Evolutionary conservation across 2,888 invertebrate species (phyloP).

Genomic region (Apamea epomidion): DNA sequence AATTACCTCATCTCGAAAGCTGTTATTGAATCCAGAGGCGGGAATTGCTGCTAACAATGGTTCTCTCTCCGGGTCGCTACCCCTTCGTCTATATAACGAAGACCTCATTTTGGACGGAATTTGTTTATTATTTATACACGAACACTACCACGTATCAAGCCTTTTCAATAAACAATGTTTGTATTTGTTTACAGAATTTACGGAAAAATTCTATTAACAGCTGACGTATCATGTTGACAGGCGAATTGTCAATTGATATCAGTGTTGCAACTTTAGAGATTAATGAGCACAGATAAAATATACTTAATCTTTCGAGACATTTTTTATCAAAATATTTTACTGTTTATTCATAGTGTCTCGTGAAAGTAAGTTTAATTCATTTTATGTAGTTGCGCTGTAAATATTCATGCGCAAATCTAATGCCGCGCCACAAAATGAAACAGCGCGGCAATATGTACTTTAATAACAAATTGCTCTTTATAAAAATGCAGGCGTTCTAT

Average conservation of each 20-base stretch:
- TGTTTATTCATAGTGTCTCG: neutral
- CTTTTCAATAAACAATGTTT: slow-evolving; percentile 20
- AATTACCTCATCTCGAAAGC: slow-evolving; percentile 78
- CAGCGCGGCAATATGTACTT: neutral
- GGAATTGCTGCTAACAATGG: slow-evolving; percentile 80
- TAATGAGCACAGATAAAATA: slow-evolving; percentile 31
- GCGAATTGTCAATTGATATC: slow-evolving; percentile 25
- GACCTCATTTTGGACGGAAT: slow-evolving; percentile 80
- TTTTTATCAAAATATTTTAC: neutral
- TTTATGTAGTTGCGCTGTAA: accelerated
- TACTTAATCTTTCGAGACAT: neutral
- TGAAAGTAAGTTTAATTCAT: neutral
- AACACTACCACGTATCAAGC: slow-evolving; percentile 51
- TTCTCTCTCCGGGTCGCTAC: slow-evolving; percentile 78
- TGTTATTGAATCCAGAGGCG: slow-evolving; percentile 67
- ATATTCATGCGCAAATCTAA: neutral
- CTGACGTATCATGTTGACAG: slow-evolving; percentile 54
- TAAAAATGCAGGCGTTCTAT: slow-evolving; percentile 43
- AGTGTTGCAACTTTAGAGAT: slow-evolving; percentile 47
- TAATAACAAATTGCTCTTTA: slow-evolving; percentile 26
- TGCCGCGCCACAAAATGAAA: neutral
- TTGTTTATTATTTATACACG: slow-evolving; percentile 28
- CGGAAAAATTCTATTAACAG: slow-evolving; percentile 59
- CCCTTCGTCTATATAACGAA: slow-evolving; percentile 75
- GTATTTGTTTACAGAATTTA: slow-evolving; percentile 58